Percentiles rank a stretch among this genome's conserved stretches.
These are phyloP conservation scores for Lepidocyrtinus sp. DNA, from an alignment of 2,888 invertebrate species.

Conservation along the genomic window DNA sequence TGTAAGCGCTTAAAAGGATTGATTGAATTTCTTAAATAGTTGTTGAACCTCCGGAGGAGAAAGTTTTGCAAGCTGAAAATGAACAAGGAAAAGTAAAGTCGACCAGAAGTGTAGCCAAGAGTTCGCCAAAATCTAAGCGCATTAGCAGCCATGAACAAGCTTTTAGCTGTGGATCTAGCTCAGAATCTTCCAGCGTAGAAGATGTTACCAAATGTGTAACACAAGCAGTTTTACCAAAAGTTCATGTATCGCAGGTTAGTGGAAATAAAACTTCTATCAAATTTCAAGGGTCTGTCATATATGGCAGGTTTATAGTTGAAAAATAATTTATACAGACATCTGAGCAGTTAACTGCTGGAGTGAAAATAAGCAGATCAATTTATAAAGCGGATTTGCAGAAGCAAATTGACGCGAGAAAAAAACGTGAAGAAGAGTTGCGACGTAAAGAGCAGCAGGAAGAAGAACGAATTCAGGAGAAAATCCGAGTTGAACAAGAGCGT, in stretches of 20 bases:
- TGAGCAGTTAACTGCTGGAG: conserved; percentile 43
- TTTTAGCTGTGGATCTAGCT: conserved; percentile 26
- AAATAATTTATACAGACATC: conserved; percentile 43
- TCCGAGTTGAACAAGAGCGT: conserved; percentile 60
- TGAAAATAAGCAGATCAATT: conserved; percentile 37
- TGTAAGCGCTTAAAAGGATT: neutral
- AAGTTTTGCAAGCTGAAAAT: too few species aligned
- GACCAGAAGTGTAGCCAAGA: too few species aligned
- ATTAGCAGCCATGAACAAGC: conserved; percentile 16
- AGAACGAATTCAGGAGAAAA: conserved; percentile 59
- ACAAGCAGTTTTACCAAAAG: neutral
- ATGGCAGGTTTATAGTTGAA: neutral
- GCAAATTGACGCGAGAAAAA: conserved; percentile 62
- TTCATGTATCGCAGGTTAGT: conserved; percentile 51
- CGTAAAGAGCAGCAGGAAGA: conserved; percentile 57
- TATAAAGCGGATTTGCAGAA: conserved; percentile 50
- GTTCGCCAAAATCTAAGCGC: neutral
- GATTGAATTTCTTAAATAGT: too few species aligned
- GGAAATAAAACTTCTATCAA: neutral
- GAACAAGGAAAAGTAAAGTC: too few species aligned
- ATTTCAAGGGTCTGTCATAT: too few species aligned
- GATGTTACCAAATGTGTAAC: conserved; percentile 7
- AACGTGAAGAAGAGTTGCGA: conserved; percentile 52
- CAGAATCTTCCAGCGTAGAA: conserved; percentile 29
- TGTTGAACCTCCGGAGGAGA: neutral